Evolutionary conservation across 2,113 vertebrate genomes (phyloP).

Genomic region (Alexandromys fortis): DNA sequence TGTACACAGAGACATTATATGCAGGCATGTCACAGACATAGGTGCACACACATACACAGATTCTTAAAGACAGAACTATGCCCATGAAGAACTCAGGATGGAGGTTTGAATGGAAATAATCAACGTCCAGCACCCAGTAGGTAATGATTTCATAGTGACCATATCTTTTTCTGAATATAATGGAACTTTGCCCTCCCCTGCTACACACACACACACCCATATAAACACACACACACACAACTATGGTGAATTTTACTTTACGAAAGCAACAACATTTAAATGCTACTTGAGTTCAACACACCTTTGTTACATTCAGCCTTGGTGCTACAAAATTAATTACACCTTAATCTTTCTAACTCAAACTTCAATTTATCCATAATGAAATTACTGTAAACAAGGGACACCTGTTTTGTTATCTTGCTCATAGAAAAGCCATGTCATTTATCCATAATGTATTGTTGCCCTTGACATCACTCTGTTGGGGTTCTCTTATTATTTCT

Average conservation of each 20-base stretch:
- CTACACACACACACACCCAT: background rate
- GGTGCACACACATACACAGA: background rate
- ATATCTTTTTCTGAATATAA: background rate
- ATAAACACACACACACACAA: background rate
- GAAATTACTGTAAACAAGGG: background rate
- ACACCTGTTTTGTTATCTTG: background rate
- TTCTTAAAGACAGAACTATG: too few relatives aligned
- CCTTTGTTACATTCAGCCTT: background rate
- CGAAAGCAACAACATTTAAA: background rate
- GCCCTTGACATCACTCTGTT: background rate
- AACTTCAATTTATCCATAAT: background rate
- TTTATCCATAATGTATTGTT: background rate
- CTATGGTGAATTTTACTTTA: too few relatives aligned
- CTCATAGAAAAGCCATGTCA: background rate
- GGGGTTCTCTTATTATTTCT: background rate
- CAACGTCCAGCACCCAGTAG: rapidly evolving
- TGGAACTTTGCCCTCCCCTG: rapidly evolving
- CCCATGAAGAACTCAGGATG: background rate
- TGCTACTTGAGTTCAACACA: background rate
- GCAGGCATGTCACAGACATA: too few relatives aligned
- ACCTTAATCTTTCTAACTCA: background rate
- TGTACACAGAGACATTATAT: background rate
- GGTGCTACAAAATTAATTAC: background rate
- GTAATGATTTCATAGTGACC: background rate
- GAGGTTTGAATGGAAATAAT: background rate